Evolutionary conservation across 2,113 vertebrate genomes (phyloP).

Genomic region (Columba livia): DNA sequence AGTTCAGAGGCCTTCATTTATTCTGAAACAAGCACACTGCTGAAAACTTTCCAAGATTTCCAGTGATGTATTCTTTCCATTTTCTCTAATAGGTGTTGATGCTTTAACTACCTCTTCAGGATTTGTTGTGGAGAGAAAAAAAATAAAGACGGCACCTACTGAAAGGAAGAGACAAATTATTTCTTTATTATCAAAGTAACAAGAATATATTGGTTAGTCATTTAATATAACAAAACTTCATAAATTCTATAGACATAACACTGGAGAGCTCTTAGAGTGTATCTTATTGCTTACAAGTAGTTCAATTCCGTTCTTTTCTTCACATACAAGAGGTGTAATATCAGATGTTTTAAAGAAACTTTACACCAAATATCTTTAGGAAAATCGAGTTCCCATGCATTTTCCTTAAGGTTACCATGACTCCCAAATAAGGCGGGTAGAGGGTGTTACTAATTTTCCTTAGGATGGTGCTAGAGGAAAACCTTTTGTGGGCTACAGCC

Average conservation of each 20-base stretch:
- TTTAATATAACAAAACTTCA: neutral
- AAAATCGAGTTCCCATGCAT: neutral
- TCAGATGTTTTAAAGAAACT: neutral
- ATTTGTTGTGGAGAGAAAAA: neutral
- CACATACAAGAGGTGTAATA: neutral
- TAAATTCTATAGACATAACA: neutral
- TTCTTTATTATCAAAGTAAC: neutral
- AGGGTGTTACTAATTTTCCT: neutral
- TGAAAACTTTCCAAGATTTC: constrained; percentile 70
- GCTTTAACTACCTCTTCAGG: constrained; percentile 39
- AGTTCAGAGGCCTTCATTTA: constrained; percentile 74
- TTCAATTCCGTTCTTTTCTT: neutral
- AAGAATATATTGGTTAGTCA: neutral
- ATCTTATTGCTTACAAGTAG: neutral
- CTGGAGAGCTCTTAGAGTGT: neutral
- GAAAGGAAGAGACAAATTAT: neutral
- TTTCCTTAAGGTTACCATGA: neutral
- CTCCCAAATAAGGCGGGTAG: neutral
- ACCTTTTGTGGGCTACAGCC: neutral
- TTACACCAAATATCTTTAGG: neutral
- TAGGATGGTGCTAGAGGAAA: neutral
- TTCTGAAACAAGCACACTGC: constrained; percentile 53
- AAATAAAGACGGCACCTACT: neutral
- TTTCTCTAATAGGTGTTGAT: constrained; percentile 59
- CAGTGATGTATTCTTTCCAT: constrained; percentile 49